These are phyloP conservation scores for Apoda limacodes DNA, from an alignment of 2,888 invertebrate species.

Conservation along the genomic window DNA sequence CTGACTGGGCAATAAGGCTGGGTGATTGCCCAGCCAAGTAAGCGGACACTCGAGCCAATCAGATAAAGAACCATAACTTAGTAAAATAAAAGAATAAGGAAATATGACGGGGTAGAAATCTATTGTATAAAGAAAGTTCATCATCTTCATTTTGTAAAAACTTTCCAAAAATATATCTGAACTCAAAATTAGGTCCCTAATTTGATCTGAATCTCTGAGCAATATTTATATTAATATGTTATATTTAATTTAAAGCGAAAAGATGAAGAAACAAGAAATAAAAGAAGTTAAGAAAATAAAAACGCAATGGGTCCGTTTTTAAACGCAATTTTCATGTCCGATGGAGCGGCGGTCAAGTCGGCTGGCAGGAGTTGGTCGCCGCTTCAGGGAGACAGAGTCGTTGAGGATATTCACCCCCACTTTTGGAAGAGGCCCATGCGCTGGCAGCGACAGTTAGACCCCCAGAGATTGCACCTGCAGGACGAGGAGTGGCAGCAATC, in stretches of 20 bases:
- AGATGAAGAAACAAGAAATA: slow-evolving; percentile 25
- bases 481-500: slow-evolving; percentile 89
- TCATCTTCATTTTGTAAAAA: slow-evolving; percentile 42
- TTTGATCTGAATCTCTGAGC: slow-evolving; percentile 40
- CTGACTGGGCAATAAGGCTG: slow-evolving; percentile 81
- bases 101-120: slow-evolving; percentile 17
- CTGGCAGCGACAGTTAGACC: slow-evolving; percentile 89
- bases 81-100: slow-evolving; percentile 22
- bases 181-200: slow-evolving; percentile 59
- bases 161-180: slow-evolving; percentile 61
- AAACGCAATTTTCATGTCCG: slow-evolving; percentile 45
- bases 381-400: slow-evolving; percentile 37
- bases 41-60: slow-evolving; percentile 63
- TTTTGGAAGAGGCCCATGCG: slow-evolving; percentile 90
- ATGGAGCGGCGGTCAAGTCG: slow-evolving; percentile 58
- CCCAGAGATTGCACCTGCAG: slow-evolving; percentile 91
- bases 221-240: slow-evolving; percentile 24
- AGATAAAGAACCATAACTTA: slow-evolving; percentile 39
- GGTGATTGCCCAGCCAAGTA: slow-evolving; percentile 77
- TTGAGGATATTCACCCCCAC: slow-evolving; percentile 72
- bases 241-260: no score
- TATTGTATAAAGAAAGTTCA: slow-evolving; percentile 15
- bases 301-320: slow-evolving; percentile 54
- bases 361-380: slow-evolving; percentile 48
- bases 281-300: slow-evolving; percentile 26